These are phyloP conservation scores for Panthera tigris DNA, from an alignment of 2,113 vertebrate species.

Conservation along the genomic window DNA sequence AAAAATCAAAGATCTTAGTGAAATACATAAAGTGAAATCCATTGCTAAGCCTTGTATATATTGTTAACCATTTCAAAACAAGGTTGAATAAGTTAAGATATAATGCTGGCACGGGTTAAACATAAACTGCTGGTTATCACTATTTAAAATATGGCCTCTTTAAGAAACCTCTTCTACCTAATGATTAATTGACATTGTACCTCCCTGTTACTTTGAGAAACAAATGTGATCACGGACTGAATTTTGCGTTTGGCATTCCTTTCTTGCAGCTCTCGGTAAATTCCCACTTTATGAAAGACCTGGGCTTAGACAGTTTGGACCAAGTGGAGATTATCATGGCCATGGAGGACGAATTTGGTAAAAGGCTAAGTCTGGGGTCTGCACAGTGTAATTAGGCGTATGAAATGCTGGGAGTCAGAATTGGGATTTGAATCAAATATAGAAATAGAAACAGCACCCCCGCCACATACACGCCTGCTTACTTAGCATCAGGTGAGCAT, in stretches of 20 bases:
- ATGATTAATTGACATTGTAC: not conserved
- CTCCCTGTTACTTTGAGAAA: not conserved
- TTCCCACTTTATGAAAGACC: slow-evolving; percentile 98
- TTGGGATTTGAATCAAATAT: not conserved
- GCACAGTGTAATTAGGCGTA: not conserved
- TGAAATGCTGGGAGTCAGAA: not conserved
- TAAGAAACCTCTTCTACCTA: not conserved
- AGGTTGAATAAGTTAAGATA: not conserved
- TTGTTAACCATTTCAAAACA: not conserved
- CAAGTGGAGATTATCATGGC: slow-evolving; percentile 99
- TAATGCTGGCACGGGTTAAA: not conserved
- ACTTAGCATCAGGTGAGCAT: not conserved
- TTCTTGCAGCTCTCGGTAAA: slow-evolving; percentile 87
- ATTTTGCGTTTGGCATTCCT: not conserved
- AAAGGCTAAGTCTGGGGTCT: slow-evolving; percentile 53
- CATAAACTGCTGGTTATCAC: not conserved
- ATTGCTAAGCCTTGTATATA: not conserved
- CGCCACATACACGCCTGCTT: accelerated
- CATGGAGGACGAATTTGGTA: slow-evolving; percentile 99
- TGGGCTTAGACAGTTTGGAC: slow-evolving; percentile 98
- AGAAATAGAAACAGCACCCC: not conserved
- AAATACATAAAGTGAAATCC: not conserved
- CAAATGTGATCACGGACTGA: not conserved
- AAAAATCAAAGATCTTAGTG: not conserved
- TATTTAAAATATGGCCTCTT: not conserved